phyloP scores from a whole-genome alignment of 2,113 vertebrate species.

The Paralichthys olivaceus region DNA sequence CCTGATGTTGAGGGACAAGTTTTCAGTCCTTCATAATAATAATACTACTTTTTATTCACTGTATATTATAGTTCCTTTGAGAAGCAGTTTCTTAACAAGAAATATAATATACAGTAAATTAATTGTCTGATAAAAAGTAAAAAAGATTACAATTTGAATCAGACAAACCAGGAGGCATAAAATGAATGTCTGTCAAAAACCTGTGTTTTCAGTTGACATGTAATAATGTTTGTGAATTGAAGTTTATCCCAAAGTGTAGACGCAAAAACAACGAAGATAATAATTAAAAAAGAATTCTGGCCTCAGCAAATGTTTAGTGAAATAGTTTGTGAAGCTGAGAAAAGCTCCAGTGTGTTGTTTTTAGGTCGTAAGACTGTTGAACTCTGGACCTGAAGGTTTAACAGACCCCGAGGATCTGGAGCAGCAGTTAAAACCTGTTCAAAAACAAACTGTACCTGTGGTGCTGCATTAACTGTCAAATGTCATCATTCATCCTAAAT shows the following conservation, averaged over 20 bases:
- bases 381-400: slow-evolving; percentile 16
- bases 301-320: not conserved
- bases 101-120: not conserved
- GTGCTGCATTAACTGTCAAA: not conserved
- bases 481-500: not conserved
- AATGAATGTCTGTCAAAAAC: not conserved
- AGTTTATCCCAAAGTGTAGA: not conserved
- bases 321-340: not conserved
- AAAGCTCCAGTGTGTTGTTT: not conserved
- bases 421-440: too few species aligned
- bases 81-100: not conserved
- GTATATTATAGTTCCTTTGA: too few species aligned
- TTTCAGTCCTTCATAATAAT: not conserved
- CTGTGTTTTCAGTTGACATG: not conserved
- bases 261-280: not conserved
- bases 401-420: not conserved
- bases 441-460: too few species aligned
- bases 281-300: not conserved
- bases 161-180: not conserved
- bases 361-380: not conserved
- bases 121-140: not conserved
- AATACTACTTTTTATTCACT: too few species aligned
- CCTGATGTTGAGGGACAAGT: not conserved
- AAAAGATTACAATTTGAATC: too few species aligned
- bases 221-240: too few species aligned